Evolutionary conservation across 2,888 invertebrate species (phyloP).

Genomic region (Antitype chi): DNA sequence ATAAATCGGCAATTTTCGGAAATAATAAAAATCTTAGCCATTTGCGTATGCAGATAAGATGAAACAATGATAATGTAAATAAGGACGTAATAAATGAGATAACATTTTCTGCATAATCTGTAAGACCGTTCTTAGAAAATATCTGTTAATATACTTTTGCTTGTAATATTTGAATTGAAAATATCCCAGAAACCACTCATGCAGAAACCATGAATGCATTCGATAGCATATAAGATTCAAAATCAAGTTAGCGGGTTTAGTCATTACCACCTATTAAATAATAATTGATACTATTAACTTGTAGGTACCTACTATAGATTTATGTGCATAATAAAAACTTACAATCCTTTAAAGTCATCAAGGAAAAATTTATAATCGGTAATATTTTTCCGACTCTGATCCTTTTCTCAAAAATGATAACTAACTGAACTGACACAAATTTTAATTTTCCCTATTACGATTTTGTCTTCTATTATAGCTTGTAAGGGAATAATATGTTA

Average conservation of each 20-base stretch:
- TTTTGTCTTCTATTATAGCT: not conserved
- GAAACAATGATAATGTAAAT: constrained; percentile 33
- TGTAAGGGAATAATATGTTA: constrained; percentile 4
- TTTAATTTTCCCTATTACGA: constrained; percentile 32
- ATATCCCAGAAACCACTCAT: constrained; percentile 27
- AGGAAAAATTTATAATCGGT: constrained; percentile 28
- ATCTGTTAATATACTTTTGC: constrained; percentile 24
- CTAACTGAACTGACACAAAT: not conserved
- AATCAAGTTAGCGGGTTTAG: constrained; percentile 30
- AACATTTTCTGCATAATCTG: constrained; percentile 42
- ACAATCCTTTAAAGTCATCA: not conserved
- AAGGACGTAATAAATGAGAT: constrained; percentile 38
- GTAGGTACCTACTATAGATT: not conserved
- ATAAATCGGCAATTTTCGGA: constrained; percentile 26
- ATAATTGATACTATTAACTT: constrained; percentile 29
- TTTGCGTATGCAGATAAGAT: constrained; percentile 32
- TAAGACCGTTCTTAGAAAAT: constrained; percentile 46
- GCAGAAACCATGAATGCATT: constrained; percentile 37
- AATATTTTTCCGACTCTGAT: constrained; percentile 1
- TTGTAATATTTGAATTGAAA: constrained; percentile 29
- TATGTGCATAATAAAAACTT: constrained; percentile 23
- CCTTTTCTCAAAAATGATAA: not conserved
- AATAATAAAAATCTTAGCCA: constrained; percentile 43
- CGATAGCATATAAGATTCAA: constrained; percentile 13
- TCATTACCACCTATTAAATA: constrained; percentile 28